Evolutionary conservation across 2,113 vertebrate genomes (phyloP).

Genomic region (Heterotilapia buettikoferi): DNA sequence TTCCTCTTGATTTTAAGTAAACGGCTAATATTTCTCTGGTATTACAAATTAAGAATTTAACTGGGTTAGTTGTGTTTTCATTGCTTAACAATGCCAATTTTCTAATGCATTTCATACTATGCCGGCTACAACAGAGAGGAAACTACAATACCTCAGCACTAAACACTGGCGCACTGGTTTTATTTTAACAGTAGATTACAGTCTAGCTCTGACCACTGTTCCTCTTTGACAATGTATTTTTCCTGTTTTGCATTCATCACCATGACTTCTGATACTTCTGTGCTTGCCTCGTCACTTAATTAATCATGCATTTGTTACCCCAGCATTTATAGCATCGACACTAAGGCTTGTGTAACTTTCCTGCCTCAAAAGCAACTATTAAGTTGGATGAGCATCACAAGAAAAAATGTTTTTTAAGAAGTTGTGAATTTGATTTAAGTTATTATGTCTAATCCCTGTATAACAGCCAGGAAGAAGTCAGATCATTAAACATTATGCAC

Average conservation of each 20-base stretch:
- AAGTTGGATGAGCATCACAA: not conserved
- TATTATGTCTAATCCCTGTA: not conserved
- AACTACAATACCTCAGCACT: not conserved
- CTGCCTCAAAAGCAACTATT: not conserved
- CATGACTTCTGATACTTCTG: not conserved
- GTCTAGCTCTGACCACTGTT: not conserved
- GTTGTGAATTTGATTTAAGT: not conserved
- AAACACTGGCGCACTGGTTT: not conserved
- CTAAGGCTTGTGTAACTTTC: not conserved
- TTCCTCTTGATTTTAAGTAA: not conserved
- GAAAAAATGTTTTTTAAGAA: rapidly evolving
- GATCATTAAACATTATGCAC: not conserved
- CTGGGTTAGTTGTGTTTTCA: not conserved
- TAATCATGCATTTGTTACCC: not conserved
- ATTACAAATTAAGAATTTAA: not conserved
- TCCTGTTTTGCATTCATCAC: not conserved
- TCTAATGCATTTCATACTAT: not conserved
- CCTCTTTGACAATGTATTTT: not conserved
- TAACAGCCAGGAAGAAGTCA: not conserved
- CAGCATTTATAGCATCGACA: not conserved
- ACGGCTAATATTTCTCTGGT: not conserved
- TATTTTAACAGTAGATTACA: not conserved
- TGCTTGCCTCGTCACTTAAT: not conserved
- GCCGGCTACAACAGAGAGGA: not conserved
- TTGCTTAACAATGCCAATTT: not conserved